These are phyloP conservation scores for Amblyjoppa fuscipennis DNA, from an alignment of 2,888 invertebrate species.

Conservation along the genomic window DNA sequence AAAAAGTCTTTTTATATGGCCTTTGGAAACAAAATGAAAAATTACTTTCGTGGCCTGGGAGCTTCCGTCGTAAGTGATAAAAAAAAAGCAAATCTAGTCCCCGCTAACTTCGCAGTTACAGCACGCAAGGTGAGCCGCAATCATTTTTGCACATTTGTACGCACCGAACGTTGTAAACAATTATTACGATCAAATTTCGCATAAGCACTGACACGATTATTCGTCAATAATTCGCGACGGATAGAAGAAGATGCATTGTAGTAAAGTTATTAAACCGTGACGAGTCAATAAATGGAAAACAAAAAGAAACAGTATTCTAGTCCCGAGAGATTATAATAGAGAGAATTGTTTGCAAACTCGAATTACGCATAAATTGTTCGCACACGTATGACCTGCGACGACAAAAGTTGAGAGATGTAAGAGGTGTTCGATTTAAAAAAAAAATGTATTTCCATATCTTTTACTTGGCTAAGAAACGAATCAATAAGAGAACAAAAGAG, in stretches of 20 bases:
- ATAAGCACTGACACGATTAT: conserved; percentile 46
- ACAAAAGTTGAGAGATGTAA: conserved; percentile 9
- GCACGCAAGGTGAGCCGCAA: conserved; percentile 71
- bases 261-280: conserved; percentile 36
- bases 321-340: conserved; percentile 4
- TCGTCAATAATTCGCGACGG: conserved; percentile 18
- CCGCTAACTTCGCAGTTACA: conserved; percentile 64
- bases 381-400: conserved; percentile 51
- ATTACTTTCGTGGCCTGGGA: conserved; percentile 11
- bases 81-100: conserved; percentile 23
- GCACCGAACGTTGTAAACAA: conserved; percentile 43
- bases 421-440: conserved; percentile 29
- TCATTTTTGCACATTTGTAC: conserved; percentile 81
- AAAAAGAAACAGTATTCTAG: neutral
- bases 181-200: conserved; percentile 37
- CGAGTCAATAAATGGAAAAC: conserved; percentile 41
- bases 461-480: conserved; percentile 27
- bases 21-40: conserved; percentile 29
- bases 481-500: conserved; percentile 3
- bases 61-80: conserved; percentile 40
- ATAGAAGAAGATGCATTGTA: conserved; percentile 20
- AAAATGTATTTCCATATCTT: conserved; percentile 38
- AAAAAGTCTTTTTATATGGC: conserved; percentile 40
- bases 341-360: conserved; percentile 40
- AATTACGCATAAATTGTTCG: conserved; percentile 61